Evolutionary conservation across 2,888 invertebrate genomes (phyloP), one percentile per base, ranked within the genome.

Genomic region (Resseliella maxima): DNA sequence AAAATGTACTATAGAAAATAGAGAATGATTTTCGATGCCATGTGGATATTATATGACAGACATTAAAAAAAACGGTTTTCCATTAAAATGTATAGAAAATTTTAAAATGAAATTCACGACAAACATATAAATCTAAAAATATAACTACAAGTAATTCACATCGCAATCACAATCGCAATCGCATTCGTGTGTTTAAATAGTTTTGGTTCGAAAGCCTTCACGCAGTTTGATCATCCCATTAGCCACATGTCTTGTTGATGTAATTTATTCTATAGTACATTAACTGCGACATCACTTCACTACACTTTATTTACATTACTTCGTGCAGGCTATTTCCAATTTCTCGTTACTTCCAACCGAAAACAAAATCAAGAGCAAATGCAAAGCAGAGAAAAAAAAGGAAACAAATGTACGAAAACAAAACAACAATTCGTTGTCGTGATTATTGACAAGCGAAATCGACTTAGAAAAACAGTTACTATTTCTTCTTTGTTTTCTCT

Each of bases 251-350:
- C 72, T 72, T 15, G 31, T 0, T 72, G 72, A 31, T 72, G 72
- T 72, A 35, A 72, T 72, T 72, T 31, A 72, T 72, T 72, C 10
- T 31, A 72, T 35, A 27, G 72, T 72, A 72, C 72, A 72, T 72
- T 72, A 21, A 72, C 6, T 15, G 15, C 15, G 35, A 72, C 27
- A 15, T 72, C 12, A 24, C 59, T 31, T 72, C 12, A 31, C 72
- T 24, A 0, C 72, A 12, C 15, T 21, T 31, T 72, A 15, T 35
- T 27, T 72, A 72, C 59, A 31, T 6, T 50, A 21, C 1, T 27
- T 72, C 72, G 72, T 72, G 72, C 31, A n/a, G 46, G 18, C 46
- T 72, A 24, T 59, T 59, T 59, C 3, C 59, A 59, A 59, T 59
- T 59, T 59, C 24, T 59, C 59, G 3, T 59, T n/a, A 59, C n/a